These are phyloP conservation scores for Grapholita molesta DNA, from an alignment of 1,140 invertebrate species.

Conservation along the genomic window DNA sequence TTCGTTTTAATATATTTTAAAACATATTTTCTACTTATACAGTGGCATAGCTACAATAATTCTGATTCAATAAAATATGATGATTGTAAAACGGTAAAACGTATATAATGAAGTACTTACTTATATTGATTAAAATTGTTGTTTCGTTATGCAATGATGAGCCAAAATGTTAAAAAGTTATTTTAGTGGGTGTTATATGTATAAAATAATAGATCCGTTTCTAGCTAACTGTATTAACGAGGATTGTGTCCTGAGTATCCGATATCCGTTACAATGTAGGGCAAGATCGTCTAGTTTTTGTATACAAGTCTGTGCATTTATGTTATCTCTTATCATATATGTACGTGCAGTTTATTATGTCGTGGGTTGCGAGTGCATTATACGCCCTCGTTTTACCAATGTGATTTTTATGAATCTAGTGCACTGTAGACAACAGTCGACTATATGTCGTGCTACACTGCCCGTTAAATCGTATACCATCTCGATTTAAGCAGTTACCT, in stretches of 20 bases:
- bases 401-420: constrained; percentile 3
- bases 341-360: constrained; percentile 1
- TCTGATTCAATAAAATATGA: too few relatives aligned
- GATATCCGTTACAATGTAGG: constrained; percentile 30
- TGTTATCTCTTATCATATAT: background rate
- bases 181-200: too few relatives aligned
- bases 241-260: background rate
- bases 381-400: background rate
- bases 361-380: background rate
- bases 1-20: too few relatives aligned
- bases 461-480: too few relatives aligned
- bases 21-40: too few relatives aligned
- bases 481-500: too few relatives aligned
- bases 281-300: constrained; percentile 33
- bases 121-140: too few relatives aligned
- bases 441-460: background rate
- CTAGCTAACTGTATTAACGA: constrained; percentile 5
- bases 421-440: background rate
- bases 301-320: background rate
- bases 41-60: too few relatives aligned
- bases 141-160: too few relatives aligned
- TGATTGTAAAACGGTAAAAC: too few relatives aligned
- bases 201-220: background rate
- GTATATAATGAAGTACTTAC: too few relatives aligned
- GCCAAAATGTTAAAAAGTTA: too few relatives aligned